Percentiles rank a stretch among this genome's conserved stretches.
These are phyloP conservation scores for Noctua pronuba DNA, from an alignment of 2,888 invertebrate species.

Conservation along the genomic window DNA sequence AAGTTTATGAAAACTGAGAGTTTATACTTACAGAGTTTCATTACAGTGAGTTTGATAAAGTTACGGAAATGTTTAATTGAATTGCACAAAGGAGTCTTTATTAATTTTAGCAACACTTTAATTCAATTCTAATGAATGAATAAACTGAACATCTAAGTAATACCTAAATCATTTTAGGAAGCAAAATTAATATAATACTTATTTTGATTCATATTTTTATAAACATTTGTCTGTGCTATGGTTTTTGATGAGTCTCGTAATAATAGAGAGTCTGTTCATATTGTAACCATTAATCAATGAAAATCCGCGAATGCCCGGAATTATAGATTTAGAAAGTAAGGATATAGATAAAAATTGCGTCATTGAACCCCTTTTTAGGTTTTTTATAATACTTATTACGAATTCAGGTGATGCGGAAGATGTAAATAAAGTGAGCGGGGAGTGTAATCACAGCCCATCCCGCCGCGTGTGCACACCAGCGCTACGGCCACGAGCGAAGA, in stretches of 20 bases:
- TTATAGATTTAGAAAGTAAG: not conserved
- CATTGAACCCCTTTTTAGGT: slow-evolving; percentile 36
- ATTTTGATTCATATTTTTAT: not conserved
- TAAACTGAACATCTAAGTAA: not conserved
- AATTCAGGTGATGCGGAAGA: slow-evolving; percentile 10
- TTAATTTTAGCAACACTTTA: not conserved
- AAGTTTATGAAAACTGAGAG: slow-evolving; percentile 14
- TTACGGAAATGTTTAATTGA: slow-evolving; percentile 14
- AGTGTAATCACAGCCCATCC: not conserved
- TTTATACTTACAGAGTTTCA: not conserved
- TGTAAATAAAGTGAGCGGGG: slow-evolving; percentile 11
- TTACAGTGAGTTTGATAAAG: not conserved
- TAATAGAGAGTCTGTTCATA: no score
- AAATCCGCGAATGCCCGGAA: slow-evolving; percentile 16
- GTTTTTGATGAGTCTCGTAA: not conserved
- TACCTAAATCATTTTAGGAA: not conserved
- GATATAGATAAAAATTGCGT: slow-evolving; percentile 13
- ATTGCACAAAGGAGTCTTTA: not conserved
- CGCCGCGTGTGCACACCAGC: slow-evolving; percentile 3
- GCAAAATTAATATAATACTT: not conserved
- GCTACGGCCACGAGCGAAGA: not conserved
- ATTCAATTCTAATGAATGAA: not conserved
- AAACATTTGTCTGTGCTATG: not conserved
- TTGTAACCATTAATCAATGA: not conserved
- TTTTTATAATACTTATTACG: slow-evolving; percentile 21